Conservation (phyloP, 2,888 invertebrate genomes). For the Himalopsyche japonica region DNA sequence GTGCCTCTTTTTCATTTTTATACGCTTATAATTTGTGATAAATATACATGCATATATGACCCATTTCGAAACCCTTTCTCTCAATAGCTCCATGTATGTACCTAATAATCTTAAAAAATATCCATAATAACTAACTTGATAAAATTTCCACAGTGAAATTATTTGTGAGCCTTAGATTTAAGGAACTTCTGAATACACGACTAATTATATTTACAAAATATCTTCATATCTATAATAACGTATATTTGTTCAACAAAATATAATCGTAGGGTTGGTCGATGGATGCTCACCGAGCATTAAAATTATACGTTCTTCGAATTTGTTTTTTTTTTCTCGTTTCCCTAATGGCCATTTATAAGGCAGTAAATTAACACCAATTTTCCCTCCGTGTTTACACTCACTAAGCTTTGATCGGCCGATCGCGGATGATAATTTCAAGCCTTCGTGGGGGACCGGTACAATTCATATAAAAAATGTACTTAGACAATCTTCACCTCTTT, state of each 20-base stretch:
- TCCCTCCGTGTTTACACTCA: conserved; percentile 11
- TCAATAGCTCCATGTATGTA: too few species aligned
- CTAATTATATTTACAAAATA: too few species aligned
- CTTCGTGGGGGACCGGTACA: conserved; percentile 5
- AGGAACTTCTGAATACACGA: too few species aligned
- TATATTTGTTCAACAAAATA: background rate
- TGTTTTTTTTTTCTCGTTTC: background rate
- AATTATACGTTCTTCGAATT: conserved; percentile 18
- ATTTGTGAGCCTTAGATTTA: too few species aligned
- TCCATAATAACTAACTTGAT: too few species aligned
- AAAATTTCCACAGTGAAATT: too few species aligned
- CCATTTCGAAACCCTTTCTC: too few species aligned
- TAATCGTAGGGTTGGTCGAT: background rate
- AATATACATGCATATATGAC: too few species aligned
- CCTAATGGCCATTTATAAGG: conserved; percentile 28
- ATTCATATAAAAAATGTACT: conserved; percentile 13
- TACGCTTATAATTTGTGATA: too few species aligned
- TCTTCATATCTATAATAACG: background rate
- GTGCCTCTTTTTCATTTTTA: too few species aligned
- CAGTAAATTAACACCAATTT: conserved; percentile 24
- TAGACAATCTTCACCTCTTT: background rate
- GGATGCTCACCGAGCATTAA: background rate
- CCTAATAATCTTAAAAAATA: too few species aligned
- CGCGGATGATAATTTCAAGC: conserved; percentile 16
- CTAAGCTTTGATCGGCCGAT: conserved; percentile 25